Percentiles rank a stretch among this genome's conserved stretches.
Evolutionary conservation across 92 coral and sea anemone species (phyloP).

Genomic region (Siderastrea siderea): DNA sequence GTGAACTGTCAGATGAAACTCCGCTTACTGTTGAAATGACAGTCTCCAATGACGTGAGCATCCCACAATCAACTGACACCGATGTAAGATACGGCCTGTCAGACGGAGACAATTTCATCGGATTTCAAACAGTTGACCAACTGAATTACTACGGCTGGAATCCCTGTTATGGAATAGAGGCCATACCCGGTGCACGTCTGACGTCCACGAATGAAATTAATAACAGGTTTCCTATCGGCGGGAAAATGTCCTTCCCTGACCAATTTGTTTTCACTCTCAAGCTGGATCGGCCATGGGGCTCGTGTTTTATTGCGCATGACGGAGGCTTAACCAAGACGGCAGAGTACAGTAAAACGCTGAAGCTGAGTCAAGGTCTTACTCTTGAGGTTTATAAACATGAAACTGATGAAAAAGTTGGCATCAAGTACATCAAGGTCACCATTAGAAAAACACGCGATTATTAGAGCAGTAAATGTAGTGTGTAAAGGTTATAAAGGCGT

Average conservation of each 20-base stretch:
- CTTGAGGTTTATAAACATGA: too few species aligned
- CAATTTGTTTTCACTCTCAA: conserved; percentile 22
- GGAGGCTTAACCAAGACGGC: too few species aligned
- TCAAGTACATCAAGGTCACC: too few species aligned
- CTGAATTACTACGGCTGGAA: neutral
- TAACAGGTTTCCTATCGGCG: neutral
- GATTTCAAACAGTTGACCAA: conserved; percentile 17
- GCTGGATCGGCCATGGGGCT: neutral
- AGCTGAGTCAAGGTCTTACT: too few species aligned
- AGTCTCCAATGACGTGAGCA: conserved; percentile 2
- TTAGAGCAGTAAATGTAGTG: too few species aligned
- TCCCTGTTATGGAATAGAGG: conserved; percentile 36
- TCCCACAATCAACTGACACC: neutral
- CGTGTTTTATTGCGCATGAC: too few species aligned
- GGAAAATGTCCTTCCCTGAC: neutral
- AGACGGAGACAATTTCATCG: conserved; percentile 34
- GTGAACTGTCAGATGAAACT: conserved; percentile 7
- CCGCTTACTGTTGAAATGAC: conserved; percentile 55
- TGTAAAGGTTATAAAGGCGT: too few species aligned
- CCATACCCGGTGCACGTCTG: neutral
- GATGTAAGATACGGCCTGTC: conserved; percentile 36
- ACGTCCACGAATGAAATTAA: neutral
- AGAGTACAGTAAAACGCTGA: too few species aligned
- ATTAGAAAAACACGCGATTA: too few species aligned
- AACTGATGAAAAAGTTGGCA: too few species aligned